Evolutionary conservation across 2,113 vertebrate species (phyloP).

Genomic region (Megaptera novaeangliae): DNA sequence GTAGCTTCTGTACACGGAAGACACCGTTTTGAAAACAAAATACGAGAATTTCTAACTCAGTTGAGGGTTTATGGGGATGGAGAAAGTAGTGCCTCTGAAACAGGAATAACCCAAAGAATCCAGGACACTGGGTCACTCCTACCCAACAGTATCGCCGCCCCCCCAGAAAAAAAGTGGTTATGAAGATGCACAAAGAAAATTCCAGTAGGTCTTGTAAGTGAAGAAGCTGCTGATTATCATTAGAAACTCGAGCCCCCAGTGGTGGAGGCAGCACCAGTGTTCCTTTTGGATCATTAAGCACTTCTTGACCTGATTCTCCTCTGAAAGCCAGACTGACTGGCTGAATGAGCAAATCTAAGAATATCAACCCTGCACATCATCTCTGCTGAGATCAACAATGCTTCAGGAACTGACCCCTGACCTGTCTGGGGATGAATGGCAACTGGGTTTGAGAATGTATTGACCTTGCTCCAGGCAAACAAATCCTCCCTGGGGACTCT

Average conservation of each 20-base stretch:
- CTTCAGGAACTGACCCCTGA: constrained; percentile 54
- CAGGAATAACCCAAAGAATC: background rate
- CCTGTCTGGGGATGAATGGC: constrained; percentile 51
- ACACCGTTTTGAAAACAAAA: background rate
- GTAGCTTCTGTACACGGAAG: background rate
- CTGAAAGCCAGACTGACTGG: constrained; percentile 63
- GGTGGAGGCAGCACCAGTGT: background rate
- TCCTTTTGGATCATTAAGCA: constrained; percentile 39
- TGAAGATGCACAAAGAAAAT: background rate
- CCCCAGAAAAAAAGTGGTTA: background rate
- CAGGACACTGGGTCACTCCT: background rate
- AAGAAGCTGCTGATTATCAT: background rate
- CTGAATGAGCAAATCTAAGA: constrained; percentile 72
- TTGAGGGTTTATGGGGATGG: background rate
- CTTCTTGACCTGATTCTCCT: constrained; percentile 69
- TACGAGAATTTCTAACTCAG: background rate
- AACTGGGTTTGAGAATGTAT: constrained; percentile 39
- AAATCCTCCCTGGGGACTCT: constrained; percentile 15
- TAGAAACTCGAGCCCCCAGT: background rate
- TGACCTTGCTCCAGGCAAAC: constrained; percentile 43
- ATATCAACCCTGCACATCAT: constrained; percentile 35
- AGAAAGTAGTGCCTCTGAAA: background rate
- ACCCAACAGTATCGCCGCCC: background rate
- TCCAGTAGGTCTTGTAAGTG: background rate
- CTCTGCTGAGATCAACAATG: constrained; percentile 60